Conservation (phyloP, 2,113 vertebrate genomes). For the Ictalurus punctatus region DNA sequence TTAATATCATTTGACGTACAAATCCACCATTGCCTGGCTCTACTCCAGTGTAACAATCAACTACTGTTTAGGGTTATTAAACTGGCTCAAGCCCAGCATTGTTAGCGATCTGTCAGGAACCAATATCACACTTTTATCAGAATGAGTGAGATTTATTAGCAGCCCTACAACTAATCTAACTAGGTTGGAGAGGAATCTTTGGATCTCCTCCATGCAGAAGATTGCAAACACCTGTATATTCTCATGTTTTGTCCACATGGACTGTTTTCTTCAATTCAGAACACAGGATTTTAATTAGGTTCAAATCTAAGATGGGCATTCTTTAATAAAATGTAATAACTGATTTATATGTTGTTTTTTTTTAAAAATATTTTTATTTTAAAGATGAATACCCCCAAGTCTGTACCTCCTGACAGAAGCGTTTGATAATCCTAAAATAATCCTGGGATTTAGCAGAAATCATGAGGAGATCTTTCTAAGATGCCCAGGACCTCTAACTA, state of each 20-base stretch:
- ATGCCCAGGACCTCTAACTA: background rate
- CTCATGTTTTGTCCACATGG: background rate
- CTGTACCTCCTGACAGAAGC: background rate
- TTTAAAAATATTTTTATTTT: no score
- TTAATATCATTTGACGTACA: background rate
- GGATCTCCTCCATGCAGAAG: background rate
- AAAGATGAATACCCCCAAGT: no score
- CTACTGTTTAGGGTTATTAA: no score
- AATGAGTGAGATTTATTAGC: no score
- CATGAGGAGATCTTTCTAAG: background rate
- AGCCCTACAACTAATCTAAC: background rate
- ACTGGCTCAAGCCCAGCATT: no score
- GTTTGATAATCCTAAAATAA: background rate
- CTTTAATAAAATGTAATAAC: no score
- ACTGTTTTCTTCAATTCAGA: background rate
- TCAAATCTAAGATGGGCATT: no score
- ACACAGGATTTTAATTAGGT: background rate
- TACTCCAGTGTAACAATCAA: background rate
- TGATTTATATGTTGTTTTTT: no score
- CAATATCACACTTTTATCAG: no score
- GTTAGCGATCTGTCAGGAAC: no score
- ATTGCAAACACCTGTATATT: background rate
- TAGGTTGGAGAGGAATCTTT: background rate
- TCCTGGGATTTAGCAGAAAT: background rate
- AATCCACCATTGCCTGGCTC: background rate